phyloP scores from a whole-genome alignment of 2,797 vertebrate species.

The Otolemur crassicaudatus region DNA sequence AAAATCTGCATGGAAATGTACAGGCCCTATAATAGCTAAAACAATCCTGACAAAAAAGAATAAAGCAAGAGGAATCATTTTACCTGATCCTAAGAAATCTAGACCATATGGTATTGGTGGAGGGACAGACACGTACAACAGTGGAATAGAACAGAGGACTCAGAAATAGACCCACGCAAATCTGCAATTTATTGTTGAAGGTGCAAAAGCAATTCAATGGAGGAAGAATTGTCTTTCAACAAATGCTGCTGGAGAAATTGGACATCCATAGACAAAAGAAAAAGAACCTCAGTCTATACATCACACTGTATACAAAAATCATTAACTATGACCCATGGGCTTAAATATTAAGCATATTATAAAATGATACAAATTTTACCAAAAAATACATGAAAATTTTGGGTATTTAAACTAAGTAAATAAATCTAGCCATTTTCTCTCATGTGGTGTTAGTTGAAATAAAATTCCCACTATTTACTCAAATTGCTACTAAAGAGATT shows the following conservation, averaged over 20 bases:
- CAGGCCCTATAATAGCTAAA: conserved; percentile 20
- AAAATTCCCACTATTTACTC: conserved; percentile 30
- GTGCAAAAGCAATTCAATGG: neutral
- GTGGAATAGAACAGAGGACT: neutral
- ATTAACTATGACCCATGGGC: neutral
- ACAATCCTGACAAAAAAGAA: neutral
- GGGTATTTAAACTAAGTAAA: neutral
- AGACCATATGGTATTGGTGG: neutral
- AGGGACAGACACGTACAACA: neutral
- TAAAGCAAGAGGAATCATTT: neutral
- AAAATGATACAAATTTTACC: neutral
- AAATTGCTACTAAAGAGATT: neutral
- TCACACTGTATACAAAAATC: neutral
- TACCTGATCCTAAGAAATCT: neutral
- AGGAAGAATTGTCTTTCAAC: neutral
- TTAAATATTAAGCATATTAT: neutral
- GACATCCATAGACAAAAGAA: neutral
- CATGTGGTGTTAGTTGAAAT: conserved; percentile 11
- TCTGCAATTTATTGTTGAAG: neutral
- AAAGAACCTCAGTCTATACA: neutral
- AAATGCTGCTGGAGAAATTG: neutral
- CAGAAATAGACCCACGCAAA: neutral
- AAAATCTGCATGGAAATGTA: conserved; percentile 4
- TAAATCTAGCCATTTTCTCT: neutral
- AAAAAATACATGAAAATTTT: neutral